Conservation (phyloP, 2,888 invertebrate species). For the Pherbina coryleti region DNA sequence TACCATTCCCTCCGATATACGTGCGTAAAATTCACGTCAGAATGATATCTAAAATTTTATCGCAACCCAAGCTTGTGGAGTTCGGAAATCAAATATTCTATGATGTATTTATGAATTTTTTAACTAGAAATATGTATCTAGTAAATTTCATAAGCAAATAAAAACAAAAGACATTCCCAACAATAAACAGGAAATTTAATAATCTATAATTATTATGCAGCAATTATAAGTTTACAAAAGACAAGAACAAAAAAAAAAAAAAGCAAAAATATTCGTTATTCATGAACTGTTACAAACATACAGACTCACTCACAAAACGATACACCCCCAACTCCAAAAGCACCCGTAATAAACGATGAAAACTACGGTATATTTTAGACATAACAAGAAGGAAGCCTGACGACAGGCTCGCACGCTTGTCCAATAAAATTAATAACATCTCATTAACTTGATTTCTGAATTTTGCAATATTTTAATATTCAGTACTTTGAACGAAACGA, state of each 20-base stretch:
- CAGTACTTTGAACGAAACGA: conserved; percentile 22
- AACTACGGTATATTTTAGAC: background rate
- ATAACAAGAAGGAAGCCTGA: conserved; percentile 17
- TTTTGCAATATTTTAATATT: conserved; percentile 34
- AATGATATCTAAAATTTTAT: no score
- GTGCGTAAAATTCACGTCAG: no score
- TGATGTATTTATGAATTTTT: no score
- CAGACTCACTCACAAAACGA: background rate
- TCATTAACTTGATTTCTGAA: conserved; percentile 42
- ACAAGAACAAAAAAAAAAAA: background rate
- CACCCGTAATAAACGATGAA: background rate
- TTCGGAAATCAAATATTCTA: no score
- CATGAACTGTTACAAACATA: background rate
- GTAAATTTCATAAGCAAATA: background rate
- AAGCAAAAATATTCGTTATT: conserved; percentile 22
- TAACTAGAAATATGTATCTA: no score
- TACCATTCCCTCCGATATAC: no score
- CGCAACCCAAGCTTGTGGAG: no score
- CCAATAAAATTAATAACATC: conserved; percentile 43
- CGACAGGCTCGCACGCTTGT: conserved; percentile 31
- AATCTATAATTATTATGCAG: conserved; percentile 35
- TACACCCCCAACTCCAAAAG: background rate
- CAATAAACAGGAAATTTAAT: conserved; percentile 18
- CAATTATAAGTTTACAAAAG: conserved; percentile 12
- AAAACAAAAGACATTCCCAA: conserved; percentile 20